These are phyloP conservation scores for Drosophila sulfurigaster DNA, from an alignment of 1,140 invertebrate genomes.

Conservation along the genomic window DNA sequence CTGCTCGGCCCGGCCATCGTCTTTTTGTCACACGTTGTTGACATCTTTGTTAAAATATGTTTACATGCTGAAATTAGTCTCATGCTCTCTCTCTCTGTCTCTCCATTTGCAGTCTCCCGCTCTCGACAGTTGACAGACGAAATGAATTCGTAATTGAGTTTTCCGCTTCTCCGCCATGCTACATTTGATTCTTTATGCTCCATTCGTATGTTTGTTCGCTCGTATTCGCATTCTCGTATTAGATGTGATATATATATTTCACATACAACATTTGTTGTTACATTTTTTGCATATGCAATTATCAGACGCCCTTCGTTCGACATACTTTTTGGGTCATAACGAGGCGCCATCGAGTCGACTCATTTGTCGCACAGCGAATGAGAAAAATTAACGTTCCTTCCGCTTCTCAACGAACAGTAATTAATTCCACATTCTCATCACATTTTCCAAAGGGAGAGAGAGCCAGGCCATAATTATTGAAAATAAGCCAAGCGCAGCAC, in stretches of 20 bases:
- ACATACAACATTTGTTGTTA: slow-evolving; percentile 27
- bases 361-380: slow-evolving; percentile 4
- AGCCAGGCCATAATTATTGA: slow-evolving; percentile 66
- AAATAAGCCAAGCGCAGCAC: slow-evolving; percentile 70
- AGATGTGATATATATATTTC: slow-evolving; percentile 26
- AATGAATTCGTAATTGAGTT: slow-evolving; percentile 84
- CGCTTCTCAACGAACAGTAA: slow-evolving; percentile 38
- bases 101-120: slow-evolving; percentile 44
- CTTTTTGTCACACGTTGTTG: slow-evolving; percentile 74
- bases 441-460: slow-evolving; percentile 35
- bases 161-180: slow-evolving; percentile 52
- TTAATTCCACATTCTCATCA: slow-evolving; percentile 71
- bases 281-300: slow-evolving; percentile 26
- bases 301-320: not conserved
- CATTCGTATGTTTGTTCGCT: slow-evolving; percentile 39
- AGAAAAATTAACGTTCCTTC: slow-evolving; percentile 10
- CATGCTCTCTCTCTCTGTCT: slow-evolving; percentile 20
- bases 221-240: slow-evolving; percentile 65
- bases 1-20: slow-evolving; percentile 15
- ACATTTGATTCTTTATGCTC: slow-evolving; percentile 14
- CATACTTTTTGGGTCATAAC: slow-evolving; percentile 5
- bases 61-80: slow-evolving; percentile 81
- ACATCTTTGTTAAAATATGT: slow-evolving; percentile 84
- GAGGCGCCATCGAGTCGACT: slow-evolving; percentile 25
- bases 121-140: slow-evolving; percentile 73